Evolutionary conservation across 2,888 invertebrate species (phyloP), one percentile per base, ranked within the genome.

Genomic region (Silvanus unidentatus): DNA sequence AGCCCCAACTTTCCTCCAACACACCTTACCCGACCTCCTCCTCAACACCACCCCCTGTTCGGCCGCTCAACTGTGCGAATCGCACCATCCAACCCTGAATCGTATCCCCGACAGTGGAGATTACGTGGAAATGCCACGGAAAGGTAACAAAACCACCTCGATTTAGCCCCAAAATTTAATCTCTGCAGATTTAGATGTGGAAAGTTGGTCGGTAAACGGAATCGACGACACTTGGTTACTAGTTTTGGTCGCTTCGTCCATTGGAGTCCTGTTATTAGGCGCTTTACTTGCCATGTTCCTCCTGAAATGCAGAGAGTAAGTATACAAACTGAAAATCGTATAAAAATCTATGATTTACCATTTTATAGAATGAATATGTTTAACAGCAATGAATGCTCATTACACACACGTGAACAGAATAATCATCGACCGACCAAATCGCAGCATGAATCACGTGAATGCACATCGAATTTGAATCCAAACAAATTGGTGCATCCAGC

Each of bases 151-250:
- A 12, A 12, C n/a, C 22, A 22, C 22, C 22, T 5, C 8, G 3
- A 12, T 32, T 32, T 32, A 4, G 5, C n/a, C n/a, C 11, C n/a
- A n/a, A 8, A 32, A 32, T 5, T 32, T 3, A 12, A 32, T 32
- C 8, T 8, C 28, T 28, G 28, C 10, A 28, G 28, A 8, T 63
- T 38, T 50, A 70, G 69, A 72, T 55, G 55, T 71, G 22, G 69
- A 70, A 82, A 48, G 47, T 27, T 76, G 85, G 86, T 83, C 66
- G 66, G 64, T 66, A 6, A 55, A 63, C 38, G 77, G 78, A 34
- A 79, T 78, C 40, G 88, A 88, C 56, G 88, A 89, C 67, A 87
- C 90, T 0, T 91, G 90, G 90, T 77, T 90, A 41, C 75, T 89
- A 53, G 82, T 88, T 34, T 70, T 89, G 47, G 84, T 88, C 59